Percentiles rank a stretch among this genome's conserved stretches.
These are phyloP conservation scores for Microcebus jonahi DNA, from an alignment of 2,113 vertebrate genomes.

Conservation along the genomic window DNA sequence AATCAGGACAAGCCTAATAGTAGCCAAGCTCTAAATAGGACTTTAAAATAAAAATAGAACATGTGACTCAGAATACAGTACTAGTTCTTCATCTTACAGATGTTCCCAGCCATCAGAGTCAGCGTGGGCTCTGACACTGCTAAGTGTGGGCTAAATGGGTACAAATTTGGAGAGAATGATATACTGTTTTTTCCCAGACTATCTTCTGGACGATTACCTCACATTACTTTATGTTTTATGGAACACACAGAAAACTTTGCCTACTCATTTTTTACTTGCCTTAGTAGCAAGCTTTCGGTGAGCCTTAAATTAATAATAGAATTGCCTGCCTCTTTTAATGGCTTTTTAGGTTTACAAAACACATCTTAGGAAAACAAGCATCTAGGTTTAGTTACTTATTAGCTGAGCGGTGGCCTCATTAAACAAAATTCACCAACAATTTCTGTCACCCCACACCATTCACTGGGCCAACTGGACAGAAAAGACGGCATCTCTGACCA, in stretches of 20 bases:
- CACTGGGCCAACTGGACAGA: constrained; percentile 4
- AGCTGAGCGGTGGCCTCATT: constrained; percentile 7
- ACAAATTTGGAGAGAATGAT: constrained; percentile 18
- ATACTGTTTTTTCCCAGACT: neutral
- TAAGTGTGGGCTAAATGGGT: constrained; percentile 1
- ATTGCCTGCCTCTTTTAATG: neutral
- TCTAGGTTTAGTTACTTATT: constrained; percentile 44
- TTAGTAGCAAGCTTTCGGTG: constrained; percentile 46
- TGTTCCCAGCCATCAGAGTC: constrained; percentile 47
- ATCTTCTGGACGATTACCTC: constrained; percentile 6
- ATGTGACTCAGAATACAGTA: constrained; percentile 68
- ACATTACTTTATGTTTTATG: neutral
- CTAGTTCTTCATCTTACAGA: constrained; percentile 65
- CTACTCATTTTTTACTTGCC: constrained; percentile 37
- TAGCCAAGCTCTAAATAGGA: constrained; percentile 60
- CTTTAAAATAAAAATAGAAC: constrained; percentile 72
- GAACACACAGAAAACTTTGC: constrained; percentile 31
- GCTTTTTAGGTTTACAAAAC: constrained; percentile 50
- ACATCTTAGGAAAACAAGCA: constrained; percentile 20
- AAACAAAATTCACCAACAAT: constrained; percentile 29
- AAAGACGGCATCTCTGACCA: constrained; percentile 57
- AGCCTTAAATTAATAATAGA: constrained; percentile 46
- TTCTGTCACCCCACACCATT: neutral
- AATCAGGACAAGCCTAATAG: constrained; percentile 69
- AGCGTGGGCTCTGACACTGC: constrained; percentile 33